A percentile compares a stretch with the other conserved stretches of the same genome.
Conservation (phyloP, 2,113 vertebrate species). For the Cryptoleucopteryx plumbea region DNA sequence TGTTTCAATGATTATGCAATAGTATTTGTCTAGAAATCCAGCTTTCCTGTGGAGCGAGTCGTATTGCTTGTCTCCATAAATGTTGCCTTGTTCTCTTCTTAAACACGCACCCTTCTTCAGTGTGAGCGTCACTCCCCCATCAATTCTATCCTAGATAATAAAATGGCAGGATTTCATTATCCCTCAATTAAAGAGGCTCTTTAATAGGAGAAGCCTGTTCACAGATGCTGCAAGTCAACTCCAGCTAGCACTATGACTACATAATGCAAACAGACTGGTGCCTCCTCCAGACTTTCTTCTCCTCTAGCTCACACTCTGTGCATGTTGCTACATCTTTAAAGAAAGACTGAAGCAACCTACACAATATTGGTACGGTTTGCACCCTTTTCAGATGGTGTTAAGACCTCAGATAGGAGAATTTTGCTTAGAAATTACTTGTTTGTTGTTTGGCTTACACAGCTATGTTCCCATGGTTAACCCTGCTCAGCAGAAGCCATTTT, state of each 20-base stretch:
- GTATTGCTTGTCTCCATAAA: neutral
- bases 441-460: neutral
- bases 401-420: neutral
- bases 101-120: neutral
- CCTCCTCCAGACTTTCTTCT: conserved; percentile 27
- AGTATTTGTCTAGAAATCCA: neutral
- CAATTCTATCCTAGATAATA: neutral
- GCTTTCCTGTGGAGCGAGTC: neutral
- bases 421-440: neutral
- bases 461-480: neutral
- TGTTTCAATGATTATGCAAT: neutral
- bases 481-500: neutral
- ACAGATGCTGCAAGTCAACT: conserved; percentile 39
- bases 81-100: neutral
- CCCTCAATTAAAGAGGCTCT: neutral
- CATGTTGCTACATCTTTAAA: neutral
- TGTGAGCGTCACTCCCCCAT: neutral
- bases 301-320: neutral
- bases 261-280: conserved; percentile 28
- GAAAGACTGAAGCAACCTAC: neutral
- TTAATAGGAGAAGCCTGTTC: conserved; percentile 29
- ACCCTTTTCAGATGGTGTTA: neutral
- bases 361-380: neutral
- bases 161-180: neutral
- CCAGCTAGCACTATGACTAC: conserved; percentile 11